Evolutionary conservation across 2,797 vertebrate species (phyloP).

Genomic region (Sarcophilus harrisii): DNA sequence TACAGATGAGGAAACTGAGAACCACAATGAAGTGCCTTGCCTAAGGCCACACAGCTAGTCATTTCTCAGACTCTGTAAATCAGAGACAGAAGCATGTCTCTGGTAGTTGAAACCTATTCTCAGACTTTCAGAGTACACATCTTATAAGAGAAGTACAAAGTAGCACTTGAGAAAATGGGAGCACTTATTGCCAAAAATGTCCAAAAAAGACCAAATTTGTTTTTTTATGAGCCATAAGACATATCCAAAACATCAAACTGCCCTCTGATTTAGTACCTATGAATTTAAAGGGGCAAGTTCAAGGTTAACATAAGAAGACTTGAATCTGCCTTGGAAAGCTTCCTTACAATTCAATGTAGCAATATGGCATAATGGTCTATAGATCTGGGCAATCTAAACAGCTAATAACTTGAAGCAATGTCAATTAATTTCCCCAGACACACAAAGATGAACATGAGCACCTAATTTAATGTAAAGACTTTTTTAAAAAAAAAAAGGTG

Average conservation of each 20-base stretch:
- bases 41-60: neutral
- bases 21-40: neutral
- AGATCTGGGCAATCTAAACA: constrained; percentile 13
- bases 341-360: neutral
- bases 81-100: neutral
- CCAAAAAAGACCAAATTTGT: constrained; percentile 2
- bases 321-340: constrained; percentile 33
- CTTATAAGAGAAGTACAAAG: neutral
- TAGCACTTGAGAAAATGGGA: neutral
- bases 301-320: neutral
- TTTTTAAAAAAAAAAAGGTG: neutral
- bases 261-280: neutral
- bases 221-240: neutral
- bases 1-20: neutral
- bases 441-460: neutral
- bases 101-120: neutral
- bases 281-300: constrained; percentile 15
- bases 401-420: neutral
- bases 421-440: neutral
- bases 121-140: constrained; percentile 1
- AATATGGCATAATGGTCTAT: neutral
- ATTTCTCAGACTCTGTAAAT: neutral
- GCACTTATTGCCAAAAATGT: neutral
- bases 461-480: neutral
- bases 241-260: neutral